Base-by-base conservation (phyloP, 1,140 invertebrate species). In the Aphaenogaster floridana region DNA sequence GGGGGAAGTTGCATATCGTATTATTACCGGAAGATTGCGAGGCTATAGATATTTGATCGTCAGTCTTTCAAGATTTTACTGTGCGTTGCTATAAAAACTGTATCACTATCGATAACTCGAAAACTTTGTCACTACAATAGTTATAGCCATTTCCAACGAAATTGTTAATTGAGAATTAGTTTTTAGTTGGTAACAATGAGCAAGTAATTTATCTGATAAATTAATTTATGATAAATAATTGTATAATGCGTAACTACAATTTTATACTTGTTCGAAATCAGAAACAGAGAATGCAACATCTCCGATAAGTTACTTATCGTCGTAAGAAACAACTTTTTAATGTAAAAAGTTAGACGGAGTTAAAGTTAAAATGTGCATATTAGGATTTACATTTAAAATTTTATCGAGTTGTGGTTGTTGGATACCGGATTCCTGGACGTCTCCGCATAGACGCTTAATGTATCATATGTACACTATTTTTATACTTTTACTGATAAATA, bases 341-440 rank as follows among this genome's bases (percentile, higher is more conserved):
- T 45, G 11, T n/a, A 5, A 45, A 64, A 79, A 50, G 15, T 34
- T 48, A 36, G 3, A n/a, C 6, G 3, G 13, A 61, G 28, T 28
- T 28, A 21, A n/a, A 11, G 3, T 4, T 9, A 69, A 28, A 42
- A 90, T 89, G 88, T 39, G 21, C 3, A 3, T 87, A n/a, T 17
- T 90, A 57, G 50, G 3, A 45, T 48, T 28, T 59, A 86, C 72
- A 9, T 71, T 77, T 11, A 45, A 39, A 45, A 9, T 89, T 34
- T n/a, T 89, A 17, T 57, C 11, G 0, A 8, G 57, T 15, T 87
- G 77, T 17, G 89, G 85, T 15, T 89, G 85, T 9, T 90, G 89
- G 89, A 36, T 11, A 28, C 88, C 78, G 1, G 1, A 48, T 1
- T 84, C 66, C 1, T 84, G 86, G 78, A n/a, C 52, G 0, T 74